Percentiles rank a stretch among this genome's conserved stretches.
Evolutionary conservation across 2,888 invertebrate genomes (phyloP).

Genomic region (Aricia artaxerxes): DNA sequence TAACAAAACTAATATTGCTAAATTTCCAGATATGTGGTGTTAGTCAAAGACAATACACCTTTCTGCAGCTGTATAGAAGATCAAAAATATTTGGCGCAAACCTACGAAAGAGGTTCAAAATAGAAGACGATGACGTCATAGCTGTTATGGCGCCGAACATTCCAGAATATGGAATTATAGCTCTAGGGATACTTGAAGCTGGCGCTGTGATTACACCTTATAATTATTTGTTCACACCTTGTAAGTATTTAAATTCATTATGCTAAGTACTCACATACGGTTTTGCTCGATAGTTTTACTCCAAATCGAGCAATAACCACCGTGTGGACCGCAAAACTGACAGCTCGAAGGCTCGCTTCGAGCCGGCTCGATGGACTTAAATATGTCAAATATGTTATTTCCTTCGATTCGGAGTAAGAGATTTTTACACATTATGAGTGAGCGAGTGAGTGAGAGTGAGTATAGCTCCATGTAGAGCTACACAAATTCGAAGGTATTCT

Average conservation of each 20-base stretch:
- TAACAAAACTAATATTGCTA: neutral
- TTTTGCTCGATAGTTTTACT: too few relatives aligned
- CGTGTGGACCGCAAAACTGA: too few relatives aligned
- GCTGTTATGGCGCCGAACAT: slow-evolving; percentile 84
- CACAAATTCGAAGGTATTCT: too few relatives aligned
- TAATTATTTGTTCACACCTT: slow-evolving; percentile 82
- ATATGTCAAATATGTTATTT: too few relatives aligned
- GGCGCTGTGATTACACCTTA: slow-evolving; percentile 82
- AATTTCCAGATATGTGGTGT: slow-evolving; percentile 46
- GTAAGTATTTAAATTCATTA: neutral
- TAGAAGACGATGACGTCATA: slow-evolving; percentile 80
- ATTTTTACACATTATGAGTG: too few relatives aligned
- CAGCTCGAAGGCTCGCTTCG: too few relatives aligned
- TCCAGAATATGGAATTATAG: slow-evolving; percentile 83
- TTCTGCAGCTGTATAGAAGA: slow-evolving; percentile 65
- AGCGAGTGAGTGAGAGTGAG: too few relatives aligned
- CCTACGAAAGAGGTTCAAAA: slow-evolving; percentile 79
- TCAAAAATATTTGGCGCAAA: slow-evolving; percentile 78
- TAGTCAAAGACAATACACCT: slow-evolving; percentile 46
- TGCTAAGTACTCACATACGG: too few relatives aligned
- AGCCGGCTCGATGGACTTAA: too few relatives aligned
- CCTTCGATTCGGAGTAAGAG: too few relatives aligned
- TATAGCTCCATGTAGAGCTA: too few relatives aligned
- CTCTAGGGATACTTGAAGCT: slow-evolving; percentile 81
- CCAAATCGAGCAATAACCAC: too few relatives aligned